phyloP scores from a whole-genome alignment of 1,140 invertebrate species.

The Trinorchestia longiramus region DNA sequence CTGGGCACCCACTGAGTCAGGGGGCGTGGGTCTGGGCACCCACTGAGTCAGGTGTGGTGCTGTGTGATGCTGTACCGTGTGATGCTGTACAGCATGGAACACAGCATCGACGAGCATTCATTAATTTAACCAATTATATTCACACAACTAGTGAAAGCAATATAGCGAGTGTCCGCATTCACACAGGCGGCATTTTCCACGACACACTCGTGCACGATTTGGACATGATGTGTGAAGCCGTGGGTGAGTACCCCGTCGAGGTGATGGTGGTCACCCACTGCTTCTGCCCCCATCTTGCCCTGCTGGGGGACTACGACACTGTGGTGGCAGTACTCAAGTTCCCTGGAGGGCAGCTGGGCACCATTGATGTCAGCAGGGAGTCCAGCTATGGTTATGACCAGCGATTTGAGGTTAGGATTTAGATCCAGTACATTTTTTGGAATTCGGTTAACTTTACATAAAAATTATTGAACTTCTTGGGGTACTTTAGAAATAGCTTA shows the following conservation, averaged over 20 bases:
- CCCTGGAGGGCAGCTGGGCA: slow-evolving; percentile 76
- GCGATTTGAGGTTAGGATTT: slow-evolving; percentile 74
- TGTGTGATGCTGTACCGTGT: too few relatives aligned
- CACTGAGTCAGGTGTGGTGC: too few relatives aligned
- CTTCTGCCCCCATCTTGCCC: slow-evolving; percentile 75
- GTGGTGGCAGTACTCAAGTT: slow-evolving; percentile 77
- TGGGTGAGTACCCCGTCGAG: slow-evolving; percentile 67
- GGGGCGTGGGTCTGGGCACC: too few relatives aligned
- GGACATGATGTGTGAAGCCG: slow-evolving; percentile 71
- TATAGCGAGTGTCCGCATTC: neutral
- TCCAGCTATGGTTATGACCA: slow-evolving; percentile 80
- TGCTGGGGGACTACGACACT: slow-evolving; percentile 77
- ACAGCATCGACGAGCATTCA: neutral
- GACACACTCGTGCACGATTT: slow-evolving; percentile 82
- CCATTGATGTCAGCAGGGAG: slow-evolving; percentile 78
- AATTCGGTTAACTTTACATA: too few relatives aligned
- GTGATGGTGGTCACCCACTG: slow-evolving; percentile 74
- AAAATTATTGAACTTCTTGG: too few relatives aligned
- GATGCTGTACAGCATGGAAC: too few relatives aligned
- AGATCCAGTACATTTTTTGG: too few relatives aligned
- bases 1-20: too few relatives aligned
- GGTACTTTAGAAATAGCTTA: too few relatives aligned
- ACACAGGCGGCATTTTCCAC: slow-evolving; percentile 79
- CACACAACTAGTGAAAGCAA: too few relatives aligned
- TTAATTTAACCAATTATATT: too few relatives aligned